Percentiles rank a stretch among this genome's conserved stretches.
phyloP scores from a whole-genome alignment of 64 coral and sea anemone species.

The Acropora yongei region DNA sequence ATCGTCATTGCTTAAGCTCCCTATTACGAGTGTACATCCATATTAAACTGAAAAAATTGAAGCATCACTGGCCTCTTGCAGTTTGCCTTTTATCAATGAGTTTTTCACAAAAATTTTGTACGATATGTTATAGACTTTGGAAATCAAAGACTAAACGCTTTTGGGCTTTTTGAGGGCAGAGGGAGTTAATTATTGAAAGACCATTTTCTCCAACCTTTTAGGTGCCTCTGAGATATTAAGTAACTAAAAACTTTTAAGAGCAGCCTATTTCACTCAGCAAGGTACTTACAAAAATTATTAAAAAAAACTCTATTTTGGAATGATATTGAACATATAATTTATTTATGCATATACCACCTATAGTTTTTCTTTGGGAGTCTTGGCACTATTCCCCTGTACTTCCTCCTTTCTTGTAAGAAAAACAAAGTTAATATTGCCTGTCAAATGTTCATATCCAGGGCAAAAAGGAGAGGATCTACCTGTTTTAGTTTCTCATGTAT shows the following conservation, averaged over 20 bases:
- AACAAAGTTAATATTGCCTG: slow-evolving; percentile 1
- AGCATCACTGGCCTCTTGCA: not conserved
- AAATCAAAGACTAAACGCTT: not conserved
- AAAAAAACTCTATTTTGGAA: not conserved
- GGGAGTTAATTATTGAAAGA: not conserved
- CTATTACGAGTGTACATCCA: not conserved
- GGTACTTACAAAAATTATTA: not conserved
- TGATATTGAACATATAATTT: not conserved
- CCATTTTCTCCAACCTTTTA: slow-evolving; percentile 1
- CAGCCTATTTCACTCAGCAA: not conserved
- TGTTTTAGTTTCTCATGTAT: not conserved
- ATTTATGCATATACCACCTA: not conserved
- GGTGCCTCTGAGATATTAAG: not conserved
- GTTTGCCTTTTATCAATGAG: not conserved
- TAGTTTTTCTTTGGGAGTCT: not conserved
- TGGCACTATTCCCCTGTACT: not conserved
- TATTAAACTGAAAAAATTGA: slow-evolving; percentile 1
- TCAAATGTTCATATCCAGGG: not conserved
- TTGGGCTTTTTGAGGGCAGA: not conserved
- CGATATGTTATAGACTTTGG: not conserved
- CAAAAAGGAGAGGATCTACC: not conserved
- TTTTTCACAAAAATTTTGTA: not conserved
- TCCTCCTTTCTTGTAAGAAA: slow-evolving; percentile 1
- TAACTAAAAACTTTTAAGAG: not conserved
- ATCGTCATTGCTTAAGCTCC: too few relatives aligned